Percentiles rank a stretch among this genome's conserved stretches.
These are phyloP conservation scores for Sminthurides aquaticus DNA, from an alignment of 2,888 invertebrate genomes.

Conservation along the genomic window DNA sequence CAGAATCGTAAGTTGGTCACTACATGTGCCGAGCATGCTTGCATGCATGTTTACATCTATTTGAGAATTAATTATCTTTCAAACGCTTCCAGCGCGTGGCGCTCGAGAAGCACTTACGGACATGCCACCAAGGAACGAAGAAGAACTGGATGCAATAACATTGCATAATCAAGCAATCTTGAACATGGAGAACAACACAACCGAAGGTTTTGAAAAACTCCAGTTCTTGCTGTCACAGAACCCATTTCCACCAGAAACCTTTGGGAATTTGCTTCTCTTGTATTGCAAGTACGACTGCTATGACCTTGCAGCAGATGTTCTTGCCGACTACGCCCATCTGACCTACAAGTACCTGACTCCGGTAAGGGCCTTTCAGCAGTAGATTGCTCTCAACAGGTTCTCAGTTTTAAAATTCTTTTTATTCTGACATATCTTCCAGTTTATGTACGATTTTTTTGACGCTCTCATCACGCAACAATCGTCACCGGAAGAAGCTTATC, in stretches of 20 bases:
- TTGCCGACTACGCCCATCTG: constrained; percentile 93
- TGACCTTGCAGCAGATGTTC: constrained; percentile 92
- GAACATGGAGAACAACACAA: constrained; percentile 78
- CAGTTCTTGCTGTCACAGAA: constrained; percentile 91
- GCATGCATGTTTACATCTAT: background rate
- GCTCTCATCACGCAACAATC: constrained; percentile 95
- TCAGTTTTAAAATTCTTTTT: too few relatives aligned
- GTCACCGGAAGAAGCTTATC: constrained; percentile 89
- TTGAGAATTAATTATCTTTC: too few relatives aligned
- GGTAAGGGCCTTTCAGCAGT: too few relatives aligned
- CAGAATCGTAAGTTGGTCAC: constrained; percentile 58
- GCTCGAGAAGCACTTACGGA: constrained; percentile 79
- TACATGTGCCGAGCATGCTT: background rate
- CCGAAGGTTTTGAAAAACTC: constrained; percentile 88
- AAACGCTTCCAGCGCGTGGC: constrained; percentile 63
- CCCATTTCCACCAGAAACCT: constrained; percentile 95
- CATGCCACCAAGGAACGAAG: constrained; percentile 88
- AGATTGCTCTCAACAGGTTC: background rate
- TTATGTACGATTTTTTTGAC: constrained; percentile 90
- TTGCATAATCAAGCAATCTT: constrained; percentile 92
- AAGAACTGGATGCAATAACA: constrained; percentile 94
- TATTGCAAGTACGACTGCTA: constrained; percentile 97
- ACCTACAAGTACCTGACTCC: constrained; percentile 90
- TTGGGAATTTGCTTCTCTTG: constrained; percentile 84
- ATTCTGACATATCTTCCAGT: too few relatives aligned